These are phyloP conservation scores for Myotis yumanensis DNA, from an alignment of 2,113 vertebrate genomes.

Conservation along the genomic window DNA sequence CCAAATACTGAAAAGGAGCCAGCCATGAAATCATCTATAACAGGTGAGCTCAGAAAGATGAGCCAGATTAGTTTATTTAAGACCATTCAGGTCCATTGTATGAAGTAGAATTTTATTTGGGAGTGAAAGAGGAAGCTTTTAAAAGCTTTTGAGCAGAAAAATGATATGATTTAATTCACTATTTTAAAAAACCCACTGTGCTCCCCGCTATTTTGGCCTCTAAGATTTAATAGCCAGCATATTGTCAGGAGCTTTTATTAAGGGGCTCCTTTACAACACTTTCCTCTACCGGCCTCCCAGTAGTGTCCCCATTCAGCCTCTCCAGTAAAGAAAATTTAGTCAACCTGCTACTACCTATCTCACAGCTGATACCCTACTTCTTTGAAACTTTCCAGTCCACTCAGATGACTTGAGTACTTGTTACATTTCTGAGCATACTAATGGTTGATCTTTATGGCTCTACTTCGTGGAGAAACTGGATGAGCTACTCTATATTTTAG, in stretches of 20 bases:
- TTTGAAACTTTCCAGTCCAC: not conserved
- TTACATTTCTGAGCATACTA: not conserved
- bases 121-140: not conserved
- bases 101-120: not conserved
- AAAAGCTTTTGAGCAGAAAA: not conserved
- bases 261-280: not conserved
- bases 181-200: not conserved
- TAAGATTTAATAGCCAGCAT: not conserved
- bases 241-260: accelerated
- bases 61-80: not conserved
- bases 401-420: not conserved
- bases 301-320: accelerated
- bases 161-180: not conserved
- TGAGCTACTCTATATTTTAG: not conserved
- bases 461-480: not conserved
- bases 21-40: not conserved
- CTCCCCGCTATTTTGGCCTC: not conserved
- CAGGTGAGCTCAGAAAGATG: not conserved
- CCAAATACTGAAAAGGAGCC: not conserved
- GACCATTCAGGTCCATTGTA: not conserved
- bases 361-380: not conserved
- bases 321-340: not conserved
- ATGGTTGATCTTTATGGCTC: not conserved
- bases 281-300: not conserved
- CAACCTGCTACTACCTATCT: not conserved